A percentile compares a stretch with the other conserved stretches of the same genome.
Conservation (phyloP, 2,797 vertebrate species). For the Erithacus rubecula region DNA sequence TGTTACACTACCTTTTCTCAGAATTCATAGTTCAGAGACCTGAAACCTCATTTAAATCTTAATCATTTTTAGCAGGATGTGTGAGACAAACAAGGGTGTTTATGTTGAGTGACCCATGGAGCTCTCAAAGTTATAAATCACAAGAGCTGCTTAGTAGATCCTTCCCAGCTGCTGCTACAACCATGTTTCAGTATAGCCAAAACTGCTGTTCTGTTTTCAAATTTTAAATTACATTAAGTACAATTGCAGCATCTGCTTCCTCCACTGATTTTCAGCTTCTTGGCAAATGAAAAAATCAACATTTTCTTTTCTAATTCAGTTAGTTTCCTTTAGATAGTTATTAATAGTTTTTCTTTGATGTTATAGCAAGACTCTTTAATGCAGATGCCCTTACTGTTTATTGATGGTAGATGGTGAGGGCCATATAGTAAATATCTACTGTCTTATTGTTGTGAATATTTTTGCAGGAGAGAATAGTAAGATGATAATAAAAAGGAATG, state of each 20-base stretch:
- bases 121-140: not conserved
- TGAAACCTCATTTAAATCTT: constrained; percentile 11
- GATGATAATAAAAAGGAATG: not conserved
- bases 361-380: not conserved
- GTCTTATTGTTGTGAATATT: not conserved
- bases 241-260: not conserved
- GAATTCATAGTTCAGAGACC: not conserved
- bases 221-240: not conserved
- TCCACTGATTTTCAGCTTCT: not conserved
- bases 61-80: constrained; percentile 30
- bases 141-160: not conserved
- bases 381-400: not conserved
- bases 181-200: not conserved
- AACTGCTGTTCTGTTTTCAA: not conserved
- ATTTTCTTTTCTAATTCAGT: not conserved
- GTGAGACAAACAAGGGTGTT: constrained; percentile 16
- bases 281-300: not conserved
- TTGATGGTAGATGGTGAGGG: not conserved
- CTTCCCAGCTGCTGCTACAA: not conserved
- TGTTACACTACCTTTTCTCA: not conserved
- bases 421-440: not conserved
- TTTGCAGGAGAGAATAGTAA: not conserved
- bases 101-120: not conserved
- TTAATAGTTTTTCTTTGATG: not conserved
- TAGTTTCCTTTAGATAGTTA: not conserved